Conservation (phyloP, 2,888 invertebrate species). For the Ectemnius lituratus region DNA sequence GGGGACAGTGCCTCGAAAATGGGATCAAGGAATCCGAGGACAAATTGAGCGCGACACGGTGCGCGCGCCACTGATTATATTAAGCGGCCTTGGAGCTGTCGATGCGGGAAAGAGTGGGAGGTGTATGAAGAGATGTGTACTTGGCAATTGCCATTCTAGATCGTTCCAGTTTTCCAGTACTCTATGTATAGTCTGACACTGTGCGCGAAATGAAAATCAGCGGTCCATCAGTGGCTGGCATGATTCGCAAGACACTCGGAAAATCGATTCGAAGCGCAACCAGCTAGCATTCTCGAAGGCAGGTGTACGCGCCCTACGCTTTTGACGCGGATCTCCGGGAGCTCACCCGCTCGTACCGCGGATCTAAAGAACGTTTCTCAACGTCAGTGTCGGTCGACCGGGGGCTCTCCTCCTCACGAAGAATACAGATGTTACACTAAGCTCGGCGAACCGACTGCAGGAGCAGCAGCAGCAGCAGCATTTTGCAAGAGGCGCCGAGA, state of each 20-base stretch:
- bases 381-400: slow-evolving; percentile 42
- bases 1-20: not conserved
- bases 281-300: not conserved
- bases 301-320: slow-evolving; percentile 18
- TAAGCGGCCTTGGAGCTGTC: not conserved
- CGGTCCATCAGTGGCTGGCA: slow-evolving; percentile 21
- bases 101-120: not conserved
- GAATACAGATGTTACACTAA: slow-evolving; percentile 39
- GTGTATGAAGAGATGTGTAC: not conserved
- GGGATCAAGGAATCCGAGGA: slow-evolving; percentile 1
- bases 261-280: not conserved
- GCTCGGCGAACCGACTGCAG: slow-evolving; percentile 10
- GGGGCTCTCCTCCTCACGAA: slow-evolving; percentile 14
- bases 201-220: slow-evolving; percentile 12
- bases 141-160: not conserved
- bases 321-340: slow-evolving; percentile 33
- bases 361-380: slow-evolving; percentile 45
- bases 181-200: not conserved
- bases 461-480: slow-evolving; percentile 38
- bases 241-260: slow-evolving; percentile 39
- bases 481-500: slow-evolving; percentile 40
- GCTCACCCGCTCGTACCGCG: slow-evolving; percentile 23
- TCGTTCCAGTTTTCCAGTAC: not conserved
- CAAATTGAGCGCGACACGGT: not conserved
- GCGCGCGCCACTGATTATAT: not conserved